A percentile compares a stretch with the other conserved stretches of the same genome.
Conservation (phyloP, 2,797 vertebrate species). For the Eulemur rubriventer region DNA sequence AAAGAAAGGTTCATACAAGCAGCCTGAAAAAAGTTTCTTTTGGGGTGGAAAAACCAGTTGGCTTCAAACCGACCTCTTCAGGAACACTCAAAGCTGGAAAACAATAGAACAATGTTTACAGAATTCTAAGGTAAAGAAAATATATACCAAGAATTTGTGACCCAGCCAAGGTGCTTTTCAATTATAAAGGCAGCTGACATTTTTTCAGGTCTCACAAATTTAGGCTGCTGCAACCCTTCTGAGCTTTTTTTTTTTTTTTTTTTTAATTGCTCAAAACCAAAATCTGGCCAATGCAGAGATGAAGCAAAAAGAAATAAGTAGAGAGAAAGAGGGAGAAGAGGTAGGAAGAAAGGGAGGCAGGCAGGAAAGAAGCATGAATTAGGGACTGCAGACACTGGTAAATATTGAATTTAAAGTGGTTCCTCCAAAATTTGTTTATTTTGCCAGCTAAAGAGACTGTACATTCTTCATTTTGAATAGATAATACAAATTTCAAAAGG, state of each 20-base stretch:
- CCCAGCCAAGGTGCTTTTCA: background rate
- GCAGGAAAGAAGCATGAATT: background rate
- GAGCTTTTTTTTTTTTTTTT: background rate
- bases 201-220: conserved; percentile 1
- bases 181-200: background rate
- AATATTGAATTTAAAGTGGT: background rate
- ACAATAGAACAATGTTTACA: background rate
- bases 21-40: background rate
- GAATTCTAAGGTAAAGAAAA: background rate
- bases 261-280: background rate
- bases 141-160: background rate
- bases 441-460: background rate
- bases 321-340: background rate
- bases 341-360: background rate
- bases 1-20: background rate
- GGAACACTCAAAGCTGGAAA: background rate
- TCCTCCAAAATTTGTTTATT: background rate
- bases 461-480: background rate
- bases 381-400: background rate
- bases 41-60: background rate
- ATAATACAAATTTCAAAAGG: background rate
- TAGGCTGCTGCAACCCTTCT: background rate
- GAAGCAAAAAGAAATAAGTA: background rate
- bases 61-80: background rate
- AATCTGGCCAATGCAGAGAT: background rate